Base-by-base conservation (phyloP, 2,113 vertebrate genomes). In the Aptenodytes patagonicus region DNA sequence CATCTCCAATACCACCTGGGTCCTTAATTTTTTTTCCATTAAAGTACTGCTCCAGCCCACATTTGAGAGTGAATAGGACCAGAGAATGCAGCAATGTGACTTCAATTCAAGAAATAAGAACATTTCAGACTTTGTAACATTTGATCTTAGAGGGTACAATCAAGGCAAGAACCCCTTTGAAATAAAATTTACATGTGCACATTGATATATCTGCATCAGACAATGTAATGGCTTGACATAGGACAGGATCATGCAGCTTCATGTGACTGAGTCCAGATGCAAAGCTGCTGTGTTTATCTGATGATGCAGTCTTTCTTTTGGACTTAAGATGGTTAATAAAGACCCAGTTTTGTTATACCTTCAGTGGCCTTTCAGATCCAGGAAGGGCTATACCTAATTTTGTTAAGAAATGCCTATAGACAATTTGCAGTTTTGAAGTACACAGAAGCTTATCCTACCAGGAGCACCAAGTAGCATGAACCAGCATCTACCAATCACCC, bases 331-430 rank as follows among this genome's bases (percentile, higher is more conserved):
- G 3, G 2, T 44, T 54, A 46, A 69, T 54, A 73, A 81, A 49
- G 31, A 60, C 22, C 4, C 18, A 17, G 18, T 46, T 87, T 44
- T 65, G 11, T 42, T 54, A 14, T 24, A 40, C 5, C 1, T 58
- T 46, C 49, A 75, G 29, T 42, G 15, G 3, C 3, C 11, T 69
- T 84, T 73, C 15, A 94, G 21, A 69, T n/a, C 13, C 6, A 47
- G 7, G 28, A 55, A 54, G 12, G 19, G 8, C 10, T 49, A 28
- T 20, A 22, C 4, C 0, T 61, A 26, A 25, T 78, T 89, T 80
- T 57, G 1, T 16, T 61, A 49, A 71, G 5, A 3, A 83, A 40
- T 0, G 8, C 2, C 7, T 61, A 11, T 20, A 32, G 1, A 19
- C 2, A 36, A 2, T 46, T 25, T 68, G 13, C n/a, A 60, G 3